Percentiles rank a stretch among this genome's conserved stretches.
Conservation (phyloP, 2,797 vertebrate genomes). For the Lutjanus argentimaculatus region DNA sequence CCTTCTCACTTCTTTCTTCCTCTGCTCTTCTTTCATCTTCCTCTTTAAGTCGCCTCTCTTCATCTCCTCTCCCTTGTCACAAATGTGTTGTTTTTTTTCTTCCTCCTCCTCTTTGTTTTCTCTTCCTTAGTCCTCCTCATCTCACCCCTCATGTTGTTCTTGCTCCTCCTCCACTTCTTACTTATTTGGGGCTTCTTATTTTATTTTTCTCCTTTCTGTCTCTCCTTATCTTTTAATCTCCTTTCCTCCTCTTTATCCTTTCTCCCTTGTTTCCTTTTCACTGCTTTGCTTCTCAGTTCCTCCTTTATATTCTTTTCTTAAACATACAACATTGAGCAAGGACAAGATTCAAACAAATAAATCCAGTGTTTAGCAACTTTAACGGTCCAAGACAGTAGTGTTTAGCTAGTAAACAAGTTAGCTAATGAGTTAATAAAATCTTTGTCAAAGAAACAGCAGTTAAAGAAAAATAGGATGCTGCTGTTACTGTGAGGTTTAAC, state of each 20-base stretch:
- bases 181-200: background rate
- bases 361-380: background rate
- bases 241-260: slow-evolving; percentile 2
- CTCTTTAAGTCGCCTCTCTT: slow-evolving; percentile 25
- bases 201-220: background rate
- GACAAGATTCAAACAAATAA: too few species aligned
- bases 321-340: background rate
- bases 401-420: background rate
- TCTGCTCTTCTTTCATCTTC: slow-evolving; percentile 23
- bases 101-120: slow-evolving; percentile 9
- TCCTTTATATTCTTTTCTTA: background rate
- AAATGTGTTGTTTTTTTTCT: slow-evolving; percentile 28
- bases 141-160: background rate
- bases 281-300: background rate
- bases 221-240: background rate
- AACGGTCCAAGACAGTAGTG: background rate
- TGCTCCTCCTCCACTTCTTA: background rate
- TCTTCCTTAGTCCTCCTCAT: background rate
- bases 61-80: slow-evolving; percentile 22
- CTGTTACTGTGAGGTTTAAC: background rate
- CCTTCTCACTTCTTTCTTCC: slow-evolving; percentile 11
- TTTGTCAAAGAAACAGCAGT: background rate
- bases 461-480: background rate
- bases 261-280: background rate
- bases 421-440: background rate